Base-by-base conservation (phyloP, 1,140 invertebrate genomes). In the Cecropterus lyciades region DNA sequence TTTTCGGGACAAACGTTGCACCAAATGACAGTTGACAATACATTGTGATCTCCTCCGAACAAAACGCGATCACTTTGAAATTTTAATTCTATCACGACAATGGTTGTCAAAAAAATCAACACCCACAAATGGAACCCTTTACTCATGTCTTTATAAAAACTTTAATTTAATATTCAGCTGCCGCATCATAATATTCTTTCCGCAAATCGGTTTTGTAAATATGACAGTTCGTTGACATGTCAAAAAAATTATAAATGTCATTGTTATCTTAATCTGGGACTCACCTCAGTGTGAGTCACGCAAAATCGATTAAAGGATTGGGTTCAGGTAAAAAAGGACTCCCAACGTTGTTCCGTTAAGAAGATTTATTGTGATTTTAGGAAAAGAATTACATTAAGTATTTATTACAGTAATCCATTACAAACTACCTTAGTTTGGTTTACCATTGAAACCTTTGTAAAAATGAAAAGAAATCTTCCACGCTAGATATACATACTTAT, bases 101-200 rank as follows among this genome's bases (percentile, higher is more conserved):
- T 77, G 69, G 65, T 42, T 82, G 82, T 81, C 77, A 87, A 80
- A 82, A 79, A 85, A 80, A 77, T 74, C 72, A 73, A 76, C 76
- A 77, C 73, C 55, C 68, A 60, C 69, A 84, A 79, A 73, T 75
- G 70, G 55, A 79, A 77, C 80, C 79, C 75, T 82, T 85, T 80
- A 73, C 62, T 20, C 56, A 60, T 68, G 14, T 59, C 64, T 70
- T 66, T 72, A 64, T 63, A 51, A 69, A 63, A 77, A 67, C 60
- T 84, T 76, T 75, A 82, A 82, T 81, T 77, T 78, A 81, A 81
- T 75, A 80, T 77, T 81, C 82, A 86, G 81, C 82, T 85, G 84
- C 72, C 16, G n/a, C 7, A 5, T 40, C n/a, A 10, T 48, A 40
- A 42, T 63, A 75, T 72, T 74, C 59, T 80, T 75, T 69, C 51